Evolutionary conservation across 2,797 vertebrate species (phyloP).

Genomic region (Phalanger gymnotis): DNA sequence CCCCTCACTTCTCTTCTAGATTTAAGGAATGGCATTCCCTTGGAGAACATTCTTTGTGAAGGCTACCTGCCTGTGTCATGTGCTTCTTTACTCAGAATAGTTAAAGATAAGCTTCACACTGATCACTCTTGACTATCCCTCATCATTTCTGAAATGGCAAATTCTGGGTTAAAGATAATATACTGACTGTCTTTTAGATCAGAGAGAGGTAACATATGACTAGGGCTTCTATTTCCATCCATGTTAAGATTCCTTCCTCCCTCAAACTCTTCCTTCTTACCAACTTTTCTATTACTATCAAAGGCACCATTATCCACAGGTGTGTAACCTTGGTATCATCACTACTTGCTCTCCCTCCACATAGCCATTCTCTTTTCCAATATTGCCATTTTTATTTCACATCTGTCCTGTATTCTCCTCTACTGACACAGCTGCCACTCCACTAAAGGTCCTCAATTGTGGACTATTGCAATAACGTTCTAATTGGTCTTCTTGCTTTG

Average conservation of each 20-base stretch:
- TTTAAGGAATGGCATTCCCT: background rate
- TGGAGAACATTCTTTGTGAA: background rate
- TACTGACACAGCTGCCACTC: no score
- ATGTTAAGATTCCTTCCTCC: background rate
- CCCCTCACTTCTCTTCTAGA: background rate
- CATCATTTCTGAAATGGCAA: background rate
- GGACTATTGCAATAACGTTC: background rate
- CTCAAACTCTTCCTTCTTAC: background rate
- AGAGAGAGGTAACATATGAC: background rate
- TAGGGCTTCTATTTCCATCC: background rate
- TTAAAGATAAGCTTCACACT: background rate
- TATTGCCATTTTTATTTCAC: background rate
- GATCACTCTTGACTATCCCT: background rate
- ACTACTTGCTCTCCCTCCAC: background rate
- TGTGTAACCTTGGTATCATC: background rate
- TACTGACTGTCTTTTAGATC: background rate
- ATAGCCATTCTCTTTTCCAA: background rate
- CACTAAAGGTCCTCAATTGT: background rate
- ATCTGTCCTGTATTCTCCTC: background rate
- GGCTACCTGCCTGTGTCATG: background rate
- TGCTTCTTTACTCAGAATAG: background rate
- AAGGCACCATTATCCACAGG: background rate
- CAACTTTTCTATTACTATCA: background rate
- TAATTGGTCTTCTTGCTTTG: background rate
- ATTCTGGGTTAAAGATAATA: background rate